Evolutionary conservation across 2,888 invertebrate genomes (phyloP).

Genomic region (Pseudanteris insignis): DNA sequence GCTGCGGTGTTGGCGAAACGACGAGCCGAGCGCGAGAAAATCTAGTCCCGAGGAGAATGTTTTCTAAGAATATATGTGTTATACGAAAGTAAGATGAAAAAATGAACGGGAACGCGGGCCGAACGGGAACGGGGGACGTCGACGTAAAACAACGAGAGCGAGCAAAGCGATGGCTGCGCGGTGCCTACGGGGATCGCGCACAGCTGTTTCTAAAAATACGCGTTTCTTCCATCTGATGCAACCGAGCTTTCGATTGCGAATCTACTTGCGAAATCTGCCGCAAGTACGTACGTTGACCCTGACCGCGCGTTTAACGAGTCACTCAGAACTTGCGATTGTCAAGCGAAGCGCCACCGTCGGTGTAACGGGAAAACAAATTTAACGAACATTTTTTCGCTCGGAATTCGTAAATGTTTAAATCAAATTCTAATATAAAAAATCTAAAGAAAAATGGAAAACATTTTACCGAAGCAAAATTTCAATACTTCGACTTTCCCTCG

Average conservation of each 20-base stretch:
- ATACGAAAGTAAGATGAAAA: constrained; percentile 38
- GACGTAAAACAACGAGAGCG: constrained; percentile 25
- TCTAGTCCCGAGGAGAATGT: constrained; percentile 38
- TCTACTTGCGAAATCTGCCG: constrained; percentile 51
- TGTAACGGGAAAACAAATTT: too few species aligned
- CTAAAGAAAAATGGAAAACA: too few species aligned
- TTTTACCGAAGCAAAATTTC: too few species aligned
- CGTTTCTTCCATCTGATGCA: constrained; percentile 61
- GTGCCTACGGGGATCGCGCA: constrained; percentile 51
- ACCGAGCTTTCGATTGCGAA: constrained; percentile 52
- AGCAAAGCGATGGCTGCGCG: constrained; percentile 28
- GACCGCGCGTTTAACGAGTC: constrained; percentile 45
- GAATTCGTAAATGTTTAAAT: constrained; percentile 2
- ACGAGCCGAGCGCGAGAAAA: constrained; percentile 28
- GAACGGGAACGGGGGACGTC: too few species aligned
- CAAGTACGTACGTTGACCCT: constrained; percentile 62
- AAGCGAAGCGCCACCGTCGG: constrained; percentile 20
- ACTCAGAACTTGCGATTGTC: constrained; percentile 44
- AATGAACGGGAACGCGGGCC: constrained; percentile 12
- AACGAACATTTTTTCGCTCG: too few species aligned
- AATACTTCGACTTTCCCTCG: too few species aligned
- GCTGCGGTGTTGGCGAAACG: too few species aligned
- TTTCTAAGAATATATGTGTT: constrained; percentile 45
- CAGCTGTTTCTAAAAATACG: constrained; percentile 62
- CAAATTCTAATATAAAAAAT: background rate